Conservation (phyloP, 2,113 vertebrate species). For the Dromaius novaehollandiae region DNA sequence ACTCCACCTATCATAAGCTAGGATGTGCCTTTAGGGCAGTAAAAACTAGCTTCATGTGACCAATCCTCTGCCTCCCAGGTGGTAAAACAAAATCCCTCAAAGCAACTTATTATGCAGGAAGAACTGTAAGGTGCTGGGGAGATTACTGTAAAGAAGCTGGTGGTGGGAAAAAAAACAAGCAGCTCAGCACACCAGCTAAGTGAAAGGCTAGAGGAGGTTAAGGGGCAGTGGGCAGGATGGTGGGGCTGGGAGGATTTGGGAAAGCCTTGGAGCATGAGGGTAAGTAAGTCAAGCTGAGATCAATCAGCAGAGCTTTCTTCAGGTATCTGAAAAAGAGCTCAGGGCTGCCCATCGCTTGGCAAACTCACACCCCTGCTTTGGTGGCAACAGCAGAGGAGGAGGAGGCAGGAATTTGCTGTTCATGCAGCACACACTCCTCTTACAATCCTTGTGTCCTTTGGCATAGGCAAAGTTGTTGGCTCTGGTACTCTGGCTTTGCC, state of each 20-base stretch:
- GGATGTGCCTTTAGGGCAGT: neutral
- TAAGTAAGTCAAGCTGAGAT: neutral
- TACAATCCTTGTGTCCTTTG: constrained; percentile 11
- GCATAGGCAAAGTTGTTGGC: constrained; percentile 13
- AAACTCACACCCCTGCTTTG: neutral
- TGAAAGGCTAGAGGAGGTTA: neutral
- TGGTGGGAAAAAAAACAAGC: neutral
- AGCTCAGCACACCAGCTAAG: accelerated
- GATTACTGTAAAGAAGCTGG: neutral
- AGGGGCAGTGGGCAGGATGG: neutral
- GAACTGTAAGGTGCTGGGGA: neutral
- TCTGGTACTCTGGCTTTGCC: neutral
- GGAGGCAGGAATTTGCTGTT: neutral
- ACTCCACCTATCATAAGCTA: neutral
- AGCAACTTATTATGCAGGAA: neutral
- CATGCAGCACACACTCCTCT: neutral
- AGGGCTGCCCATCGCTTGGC: neutral
- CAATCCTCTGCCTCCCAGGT: neutral
- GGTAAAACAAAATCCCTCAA: neutral
- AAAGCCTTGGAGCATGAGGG: neutral
- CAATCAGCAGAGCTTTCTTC: neutral
- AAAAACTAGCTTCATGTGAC: neutral
- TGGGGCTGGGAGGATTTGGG: neutral
- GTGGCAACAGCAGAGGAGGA: neutral
- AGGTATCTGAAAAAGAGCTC: neutral